Base-by-base conservation (phyloP, 2,797 vertebrate species). In the Gorsachius magnificus region DNA sequence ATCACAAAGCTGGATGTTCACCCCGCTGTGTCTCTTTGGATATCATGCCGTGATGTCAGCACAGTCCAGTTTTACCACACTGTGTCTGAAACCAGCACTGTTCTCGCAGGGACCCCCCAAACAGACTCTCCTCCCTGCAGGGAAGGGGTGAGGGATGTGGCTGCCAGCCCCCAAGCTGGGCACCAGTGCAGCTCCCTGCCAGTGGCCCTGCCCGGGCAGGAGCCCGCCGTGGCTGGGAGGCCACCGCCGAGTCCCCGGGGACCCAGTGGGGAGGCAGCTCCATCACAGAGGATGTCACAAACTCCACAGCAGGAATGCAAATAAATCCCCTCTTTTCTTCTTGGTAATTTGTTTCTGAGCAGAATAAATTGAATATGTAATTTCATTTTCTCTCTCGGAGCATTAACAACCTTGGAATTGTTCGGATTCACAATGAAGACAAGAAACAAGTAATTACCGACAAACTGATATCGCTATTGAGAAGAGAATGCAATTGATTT, bases 321-420 rank as follows among this genome's bases (percentile, higher is more conserved):
- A 97, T 91, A 96, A 97, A 95, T 89, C 56, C 53, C 60, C 33
- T 74, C 78, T 94, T 95, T 96, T 95, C 91, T 96, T 93, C 68
- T 76, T n/a, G 50, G 93, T 95, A 97, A 97, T 97, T 96, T 97
- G 93, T 96, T 96, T 96, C 95, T 70, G 74, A 6, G 12, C 82
- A 43, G 95, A 96, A 96, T 96, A 97, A 97, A 97, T 96, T 96
- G 97, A 97, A 97, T 97, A 97, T 95, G 95, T 97, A 97, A 97
- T 97, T 97, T 97, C 95, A 97, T 97, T 97, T 97, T 97, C 97
- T 96, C 93, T 95, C 95, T 95, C n/a, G 1, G 74, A 96, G 93
- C 95, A 96, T 97, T 97, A 97, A 96, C 97, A 97, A 97, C 95
- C 95, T 97, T 97, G 96, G 88, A 95, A 97, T 97, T 97, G 96